These are phyloP conservation scores for Simalia tracyae DNA, from an alignment of 2,797 vertebrate genomes.

Conservation along the genomic window DNA sequence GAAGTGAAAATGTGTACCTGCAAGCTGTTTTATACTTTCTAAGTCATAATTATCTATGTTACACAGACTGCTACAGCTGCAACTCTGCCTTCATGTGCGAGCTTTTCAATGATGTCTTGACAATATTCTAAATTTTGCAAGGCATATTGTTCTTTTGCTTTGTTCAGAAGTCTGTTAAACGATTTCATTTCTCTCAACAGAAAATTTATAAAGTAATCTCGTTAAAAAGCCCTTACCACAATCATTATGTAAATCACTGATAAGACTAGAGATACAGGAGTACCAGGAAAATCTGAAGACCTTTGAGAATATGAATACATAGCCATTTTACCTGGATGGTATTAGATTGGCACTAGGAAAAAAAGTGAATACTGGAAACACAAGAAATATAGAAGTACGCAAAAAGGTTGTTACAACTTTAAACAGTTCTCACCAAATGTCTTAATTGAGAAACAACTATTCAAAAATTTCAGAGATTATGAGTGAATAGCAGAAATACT, in stretches of 20 bases:
- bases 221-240: conserved; percentile 53
- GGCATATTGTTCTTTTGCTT: conserved; percentile 60
- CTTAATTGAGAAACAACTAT: conserved; percentile 62
- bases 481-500: conserved; percentile 47
- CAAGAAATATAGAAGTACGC: conserved; percentile 53
- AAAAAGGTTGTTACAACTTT: conserved; percentile 67
- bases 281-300: conserved; percentile 53
- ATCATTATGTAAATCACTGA: conserved; percentile 51
- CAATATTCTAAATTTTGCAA: conserved; percentile 68
- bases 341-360: conserved; percentile 34
- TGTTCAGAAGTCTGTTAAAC: conserved; percentile 66
- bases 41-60: conserved; percentile 77
- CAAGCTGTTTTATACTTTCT: conserved; percentile 79
- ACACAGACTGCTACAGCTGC: conserved; percentile 74
- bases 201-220: conserved; percentile 67
- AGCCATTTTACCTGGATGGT: conserved; percentile 49
- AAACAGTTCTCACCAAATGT: conserved; percentile 66
- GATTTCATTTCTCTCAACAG: conserved; percentile 68
- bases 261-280: conserved; percentile 45
- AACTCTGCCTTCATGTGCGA: conserved; percentile 66
- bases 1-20: conserved; percentile 81
- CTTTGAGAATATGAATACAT: conserved; percentile 58
- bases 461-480: conserved; percentile 59
- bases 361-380: conserved; percentile 51
- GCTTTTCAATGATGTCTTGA: conserved; percentile 72